Conservation (phyloP, 2,113 vertebrate species). For the Crotalus horridus region DNA sequence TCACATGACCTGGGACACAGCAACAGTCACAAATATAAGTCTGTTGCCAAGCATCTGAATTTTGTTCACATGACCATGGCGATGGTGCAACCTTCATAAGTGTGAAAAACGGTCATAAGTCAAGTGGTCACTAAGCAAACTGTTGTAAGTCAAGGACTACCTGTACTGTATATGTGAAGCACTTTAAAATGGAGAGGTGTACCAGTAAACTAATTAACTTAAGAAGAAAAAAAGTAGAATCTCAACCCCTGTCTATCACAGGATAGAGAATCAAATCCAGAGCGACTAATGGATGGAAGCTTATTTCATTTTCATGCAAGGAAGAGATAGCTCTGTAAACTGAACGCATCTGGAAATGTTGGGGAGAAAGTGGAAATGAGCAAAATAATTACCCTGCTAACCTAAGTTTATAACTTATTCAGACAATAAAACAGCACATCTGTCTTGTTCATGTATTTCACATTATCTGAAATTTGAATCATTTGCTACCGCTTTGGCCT, state of each 20-base stretch:
- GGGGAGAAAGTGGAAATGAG: background rate
- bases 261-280: background rate
- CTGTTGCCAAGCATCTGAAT: background rate
- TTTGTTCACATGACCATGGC: background rate
- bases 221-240: background rate
- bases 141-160: background rate
- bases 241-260: background rate
- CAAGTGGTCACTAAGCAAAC: background rate
- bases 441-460: background rate
- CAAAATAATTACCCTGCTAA: background rate
- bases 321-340: background rate
- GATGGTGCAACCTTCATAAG: background rate
- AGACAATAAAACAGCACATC: background rate
- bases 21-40: background rate
- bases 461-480: background rate
- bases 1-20: background rate
- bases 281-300: background rate
- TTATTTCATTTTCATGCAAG: background rate
- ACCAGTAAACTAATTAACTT: background rate
- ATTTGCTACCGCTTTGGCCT: constrained; percentile 20
- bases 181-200: background rate
- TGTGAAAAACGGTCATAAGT: background rate
- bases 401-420: background rate
- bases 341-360: background rate
- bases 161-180: background rate